phyloP scores from a whole-genome alignment of 2,113 vertebrate species.

The Neotoma lepida region DNA sequence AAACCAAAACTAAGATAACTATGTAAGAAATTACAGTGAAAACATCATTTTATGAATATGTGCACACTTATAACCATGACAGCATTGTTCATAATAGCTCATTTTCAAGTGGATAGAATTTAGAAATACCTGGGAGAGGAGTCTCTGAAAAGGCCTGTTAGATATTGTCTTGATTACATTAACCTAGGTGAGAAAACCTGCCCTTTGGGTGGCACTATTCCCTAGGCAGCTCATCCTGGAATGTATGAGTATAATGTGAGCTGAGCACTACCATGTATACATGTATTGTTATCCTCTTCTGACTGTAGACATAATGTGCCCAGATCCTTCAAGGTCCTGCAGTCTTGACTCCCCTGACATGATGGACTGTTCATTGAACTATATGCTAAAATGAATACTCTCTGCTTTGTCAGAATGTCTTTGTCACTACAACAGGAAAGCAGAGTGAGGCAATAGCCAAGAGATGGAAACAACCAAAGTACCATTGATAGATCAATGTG shows the following conservation, averaged over 20 bases:
- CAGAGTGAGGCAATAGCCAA: neutral
- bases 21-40: neutral
- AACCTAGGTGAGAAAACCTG: neutral
- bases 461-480: neutral
- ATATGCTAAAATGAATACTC: neutral
- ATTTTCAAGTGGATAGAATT: neutral
- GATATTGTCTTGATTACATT: neutral
- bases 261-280: neutral
- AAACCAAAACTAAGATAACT: too few relatives aligned
- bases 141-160: neutral
- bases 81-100: neutral
- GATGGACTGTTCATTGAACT: neutral
- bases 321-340: neutral
- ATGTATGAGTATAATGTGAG: neutral
- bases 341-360: neutral
- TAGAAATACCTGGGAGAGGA: neutral
- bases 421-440: neutral
- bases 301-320: neutral
- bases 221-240: neutral
- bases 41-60: neutral
- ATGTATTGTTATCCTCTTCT: neutral
- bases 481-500: neutral
- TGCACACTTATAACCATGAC: neutral
- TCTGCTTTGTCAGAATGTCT: neutral
- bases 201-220: neutral